Evolutionary conservation across 2,888 invertebrate species (phyloP), one percentile per base, ranked within the genome.

Genomic region (Papilio elwesi): DNA sequence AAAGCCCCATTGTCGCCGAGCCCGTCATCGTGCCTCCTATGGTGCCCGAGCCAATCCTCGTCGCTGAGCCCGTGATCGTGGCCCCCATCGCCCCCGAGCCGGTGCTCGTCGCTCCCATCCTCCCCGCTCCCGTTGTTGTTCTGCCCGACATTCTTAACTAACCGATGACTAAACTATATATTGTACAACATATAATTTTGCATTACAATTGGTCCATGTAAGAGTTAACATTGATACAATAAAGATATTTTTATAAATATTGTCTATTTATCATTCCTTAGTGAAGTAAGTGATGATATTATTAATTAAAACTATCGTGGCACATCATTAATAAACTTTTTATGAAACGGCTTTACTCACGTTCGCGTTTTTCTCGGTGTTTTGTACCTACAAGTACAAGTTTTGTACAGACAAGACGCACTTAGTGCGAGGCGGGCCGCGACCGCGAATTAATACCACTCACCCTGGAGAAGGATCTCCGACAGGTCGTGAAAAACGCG

Each of bases 61-160:
- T 57, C 57, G 57, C 57, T 9, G 55, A 55, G 4, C 57, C 57
- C 5, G 57, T 13, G 8, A 57, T 57, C 57, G 57, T 57, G 36
- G 57, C 57, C 7, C 52, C 52, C 16, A 53, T 53, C 15, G 52
- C 16, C 15, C 57, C 57, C 36, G 57, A 57, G 57, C 57, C 57
- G 6, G 57, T 57, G 57, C 57, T 57, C 12, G 59, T 59, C 59
- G 59, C 59, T 4, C 83, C 84, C 70, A 77, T 85, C 77, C 68
- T 85, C 74, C 83, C 86, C 66, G 74, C 77, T 12, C 82, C 85
- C 76, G 86, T 77, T 15, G 80, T 84, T 69, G 77, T 76, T 12
- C 68, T 72, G 13, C 72, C 72, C 13, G 72, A 72, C 16, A 43
- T 9, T 6, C 43, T 43, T 43, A 43, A 43, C 43, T 43, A 43